phyloP scores from a whole-genome alignment of 2,888 invertebrate genomes.

The Papilio elwesi region DNA sequence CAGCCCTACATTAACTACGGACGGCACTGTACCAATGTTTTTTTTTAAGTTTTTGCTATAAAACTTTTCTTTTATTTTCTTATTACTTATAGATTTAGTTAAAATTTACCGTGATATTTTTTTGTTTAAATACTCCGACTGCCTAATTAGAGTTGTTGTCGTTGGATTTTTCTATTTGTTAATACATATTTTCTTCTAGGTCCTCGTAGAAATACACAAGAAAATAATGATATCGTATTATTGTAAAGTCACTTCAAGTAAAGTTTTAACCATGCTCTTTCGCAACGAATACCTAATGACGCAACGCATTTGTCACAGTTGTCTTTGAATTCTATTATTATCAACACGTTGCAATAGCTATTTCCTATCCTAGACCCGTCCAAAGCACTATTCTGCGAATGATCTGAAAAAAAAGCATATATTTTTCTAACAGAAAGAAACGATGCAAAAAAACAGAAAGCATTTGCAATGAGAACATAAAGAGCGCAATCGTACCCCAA shows the following conservation, averaged over 20 bases:
- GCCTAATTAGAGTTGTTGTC: too few relatives aligned
- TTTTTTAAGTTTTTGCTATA: too few relatives aligned
- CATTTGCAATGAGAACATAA: constrained; percentile 29
- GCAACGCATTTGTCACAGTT: neutral
- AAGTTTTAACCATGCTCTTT: neutral
- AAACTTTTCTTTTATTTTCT: too few relatives aligned
- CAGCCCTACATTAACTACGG: too few relatives aligned
- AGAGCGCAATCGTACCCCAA: constrained; percentile 29
- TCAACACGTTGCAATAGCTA: constrained; percentile 8
- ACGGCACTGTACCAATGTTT: too few relatives aligned
- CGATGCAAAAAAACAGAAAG: constrained; percentile 17
- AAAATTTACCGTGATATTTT: too few relatives aligned
- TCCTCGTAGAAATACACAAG: neutral
- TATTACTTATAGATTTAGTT: too few relatives aligned
- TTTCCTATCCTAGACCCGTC: neutral
- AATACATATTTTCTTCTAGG: too few relatives aligned
- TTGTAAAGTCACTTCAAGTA: too few relatives aligned
- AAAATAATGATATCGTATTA: too few relatives aligned
- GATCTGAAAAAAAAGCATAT: constrained; percentile 26
- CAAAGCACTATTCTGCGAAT: constrained; percentile 4
- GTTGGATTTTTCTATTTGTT: too few relatives aligned
- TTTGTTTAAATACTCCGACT: too few relatives aligned
- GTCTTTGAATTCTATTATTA: neutral
- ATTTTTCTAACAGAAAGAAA: constrained; percentile 13
- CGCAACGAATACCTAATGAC: neutral